These are phyloP conservation scores for Hydrotaea cyrtoneurina DNA, from an alignment of 2,888 invertebrate species.

Conservation along the genomic window DNA sequence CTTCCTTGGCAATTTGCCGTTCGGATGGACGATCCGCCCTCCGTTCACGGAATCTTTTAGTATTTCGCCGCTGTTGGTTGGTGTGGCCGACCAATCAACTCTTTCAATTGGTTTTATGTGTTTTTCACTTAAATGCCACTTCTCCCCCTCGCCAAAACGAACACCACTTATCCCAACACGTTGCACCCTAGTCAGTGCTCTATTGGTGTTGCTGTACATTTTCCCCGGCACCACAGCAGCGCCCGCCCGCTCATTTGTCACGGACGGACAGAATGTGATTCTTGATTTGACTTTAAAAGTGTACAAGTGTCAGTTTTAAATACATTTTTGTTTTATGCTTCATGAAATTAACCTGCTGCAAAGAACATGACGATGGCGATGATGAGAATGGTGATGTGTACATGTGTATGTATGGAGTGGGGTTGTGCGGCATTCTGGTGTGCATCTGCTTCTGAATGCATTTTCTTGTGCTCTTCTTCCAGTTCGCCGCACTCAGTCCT, in stretches of 20 bases:
- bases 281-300: conserved; percentile 14
- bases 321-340: conserved; percentile 32
- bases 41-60: not conserved
- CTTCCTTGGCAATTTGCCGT: conserved; percentile 16
- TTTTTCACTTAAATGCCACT: not conserved
- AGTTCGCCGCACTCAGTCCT: not conserved
- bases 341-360: conserved; percentile 52
- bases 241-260: not conserved
- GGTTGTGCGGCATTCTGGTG: not conserved
- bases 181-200: not conserved
- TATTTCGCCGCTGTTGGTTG: no score
- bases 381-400: not conserved
- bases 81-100: not conserved
- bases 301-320: conserved; percentile 48
- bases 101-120: conserved; percentile 26
- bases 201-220: no score
- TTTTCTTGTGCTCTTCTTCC: conserved; percentile 1
- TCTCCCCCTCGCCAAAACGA: not conserved
- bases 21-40: no score
- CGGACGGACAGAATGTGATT: not conserved
- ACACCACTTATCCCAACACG: not conserved
- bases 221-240: not conserved
- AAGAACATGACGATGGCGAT: conserved; percentile 5
- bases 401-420: not conserved
- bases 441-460: conserved; percentile 54